These are phyloP conservation scores for Gopherus flavomarginatus DNA, from an alignment of 2,113 vertebrate species.

Conservation along the genomic window DNA sequence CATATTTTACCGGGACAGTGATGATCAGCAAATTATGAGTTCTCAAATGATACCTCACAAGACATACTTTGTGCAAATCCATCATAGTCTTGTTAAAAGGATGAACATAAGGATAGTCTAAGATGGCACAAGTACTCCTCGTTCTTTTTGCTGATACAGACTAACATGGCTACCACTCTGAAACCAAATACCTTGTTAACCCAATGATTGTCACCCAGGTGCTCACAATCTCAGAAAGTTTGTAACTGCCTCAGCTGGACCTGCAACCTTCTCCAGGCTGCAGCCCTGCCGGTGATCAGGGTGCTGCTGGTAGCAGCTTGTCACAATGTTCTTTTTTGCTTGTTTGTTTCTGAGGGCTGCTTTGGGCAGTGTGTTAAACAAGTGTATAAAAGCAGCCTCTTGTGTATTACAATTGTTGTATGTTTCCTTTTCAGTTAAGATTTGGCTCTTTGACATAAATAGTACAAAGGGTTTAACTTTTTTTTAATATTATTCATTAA, in stretches of 20 bases:
- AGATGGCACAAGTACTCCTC: too few species aligned
- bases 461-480: conserved; percentile 7
- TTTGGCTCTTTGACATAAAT: conserved; percentile 52
- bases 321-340: background rate
- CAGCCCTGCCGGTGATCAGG: background rate
- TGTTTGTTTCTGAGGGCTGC: background rate
- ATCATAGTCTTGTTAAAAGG: too few species aligned
- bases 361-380: conserved; percentile 53
- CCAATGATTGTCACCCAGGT: background rate
- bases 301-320: background rate
- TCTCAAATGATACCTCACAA: too few species aligned
- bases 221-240: background rate
- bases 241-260: background rate
- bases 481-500: conserved; percentile 56
- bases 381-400: conserved; percentile 21
- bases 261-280: background rate
- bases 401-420: conserved; percentile 44
- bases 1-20: too few species aligned
- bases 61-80: too few species aligned
- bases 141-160: too few species aligned
- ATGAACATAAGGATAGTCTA: too few species aligned
- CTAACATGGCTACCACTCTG: too few species aligned
- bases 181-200: background rate
- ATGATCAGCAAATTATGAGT: too few species aligned
- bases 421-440: conserved; percentile 63